Evolutionary conservation across 1,140 invertebrate genomes (phyloP), one percentile per base, ranked within the genome.

Genomic region (Cotesia glomerata): DNA sequence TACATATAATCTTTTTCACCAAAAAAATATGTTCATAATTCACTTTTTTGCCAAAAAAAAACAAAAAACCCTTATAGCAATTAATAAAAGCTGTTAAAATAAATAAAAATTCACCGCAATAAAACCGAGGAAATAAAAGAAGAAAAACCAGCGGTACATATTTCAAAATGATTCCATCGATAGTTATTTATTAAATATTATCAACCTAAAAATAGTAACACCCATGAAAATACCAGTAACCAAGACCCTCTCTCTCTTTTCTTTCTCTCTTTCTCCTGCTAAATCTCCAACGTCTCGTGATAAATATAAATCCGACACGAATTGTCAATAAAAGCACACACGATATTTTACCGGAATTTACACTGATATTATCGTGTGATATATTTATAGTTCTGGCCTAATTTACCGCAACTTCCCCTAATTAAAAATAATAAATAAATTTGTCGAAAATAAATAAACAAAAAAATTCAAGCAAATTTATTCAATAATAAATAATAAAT

Each of bases 181-280:
- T 62, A 70, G 36, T 61, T 45, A 45, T 45, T 45, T 45, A 45
- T 59, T 61, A 49, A 35, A 34, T 18, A 54, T 54, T 39, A 58
- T 7, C 36, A 36, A 9, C 71, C 78, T 80, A 80, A 80, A 79
- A 80, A 80, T 78, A 79, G 74, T 75, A 69, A 69, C 74, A 78
- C 75, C 75, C 79, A 79, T 80, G 78, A 80, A 80, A 75, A 72
- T 71, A 75, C 32, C 4, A 32, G 49, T 51, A 4, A 36, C 39
- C 39, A 45, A 11, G 7, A 11, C 39, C 11, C 39, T 45, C 39
- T 8, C 39, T 45, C 39, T 45, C 39, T 26, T 45, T 26, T 45
- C 5, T 45, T 8, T 45, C 11, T 45, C 39, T 45, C 39, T 45
- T 11, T 39, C 39, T 45, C 39, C 9, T 39, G 5, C 36, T 63